Evolutionary conservation across 2,797 vertebrate species (phyloP).

Genomic region (Cossypha dichroa): DNA sequence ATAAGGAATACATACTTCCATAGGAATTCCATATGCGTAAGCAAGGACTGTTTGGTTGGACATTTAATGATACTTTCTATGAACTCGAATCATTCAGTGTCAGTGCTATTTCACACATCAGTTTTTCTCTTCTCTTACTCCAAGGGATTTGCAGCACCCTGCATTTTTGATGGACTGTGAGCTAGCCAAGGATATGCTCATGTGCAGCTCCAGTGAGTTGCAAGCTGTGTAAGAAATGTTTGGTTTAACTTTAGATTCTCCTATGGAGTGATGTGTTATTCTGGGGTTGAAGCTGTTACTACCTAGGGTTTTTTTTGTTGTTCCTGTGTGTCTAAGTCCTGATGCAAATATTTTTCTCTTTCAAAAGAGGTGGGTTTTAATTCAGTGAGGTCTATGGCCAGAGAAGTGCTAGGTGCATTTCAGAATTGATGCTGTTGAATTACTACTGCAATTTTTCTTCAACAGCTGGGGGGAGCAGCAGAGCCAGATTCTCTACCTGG

Average conservation of each 20-base stretch:
- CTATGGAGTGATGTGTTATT: background rate
- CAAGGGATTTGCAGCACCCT: background rate
- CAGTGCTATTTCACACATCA: background rate
- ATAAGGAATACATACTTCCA: background rate
- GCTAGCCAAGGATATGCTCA: background rate
- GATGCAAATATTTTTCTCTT: background rate
- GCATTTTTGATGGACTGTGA: background rate
- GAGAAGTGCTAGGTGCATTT: background rate
- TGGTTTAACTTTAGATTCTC: background rate
- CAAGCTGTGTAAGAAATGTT: background rate
- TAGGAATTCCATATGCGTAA: background rate
- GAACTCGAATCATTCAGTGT: background rate
- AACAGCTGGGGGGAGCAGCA: slow-evolving; percentile 52
- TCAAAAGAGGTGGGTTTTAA: background rate
- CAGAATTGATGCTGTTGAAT: background rate
- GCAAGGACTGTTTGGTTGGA: background rate
- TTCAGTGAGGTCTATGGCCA: background rate
- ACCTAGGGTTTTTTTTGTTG: background rate
- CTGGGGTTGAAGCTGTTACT: background rate
- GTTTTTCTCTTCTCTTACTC: background rate
- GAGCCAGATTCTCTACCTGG: background rate
- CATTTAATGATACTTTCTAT: background rate
- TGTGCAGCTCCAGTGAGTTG: background rate
- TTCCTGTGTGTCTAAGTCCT: background rate
- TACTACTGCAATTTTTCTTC: background rate